A percentile compares a stretch with the other conserved stretches of the same genome.
Evolutionary conservation across 30 jellyfish, hydroid and myxozoan genomes (phyloP).

Genomic region (Hydractinia echinata): DNA sequence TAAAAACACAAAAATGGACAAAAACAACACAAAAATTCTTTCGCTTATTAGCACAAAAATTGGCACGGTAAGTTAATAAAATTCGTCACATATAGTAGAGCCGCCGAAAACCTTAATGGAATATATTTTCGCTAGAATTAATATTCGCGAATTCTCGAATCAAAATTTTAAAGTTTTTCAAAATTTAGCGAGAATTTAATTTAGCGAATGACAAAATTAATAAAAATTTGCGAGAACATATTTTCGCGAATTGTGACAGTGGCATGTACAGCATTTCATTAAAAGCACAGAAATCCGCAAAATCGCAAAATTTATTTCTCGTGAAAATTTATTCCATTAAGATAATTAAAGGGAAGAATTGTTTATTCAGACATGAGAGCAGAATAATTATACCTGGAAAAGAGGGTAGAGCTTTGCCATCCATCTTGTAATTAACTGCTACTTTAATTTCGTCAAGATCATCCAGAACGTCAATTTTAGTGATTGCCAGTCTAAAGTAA

Average conservation of each 20-base stretch:
- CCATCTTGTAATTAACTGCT: constrained; percentile 62
- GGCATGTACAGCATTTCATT: neutral
- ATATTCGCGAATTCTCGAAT: no score
- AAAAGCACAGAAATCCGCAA: neutral
- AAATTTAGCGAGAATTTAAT: no score
- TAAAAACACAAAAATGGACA: neutral
- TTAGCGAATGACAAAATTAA: no score
- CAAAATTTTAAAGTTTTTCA: no score
- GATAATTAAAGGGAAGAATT: neutral
- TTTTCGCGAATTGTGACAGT: neutral
- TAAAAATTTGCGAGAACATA: no score
- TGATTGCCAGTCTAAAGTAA: constrained; percentile 71
- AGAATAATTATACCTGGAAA: constrained; percentile 83
- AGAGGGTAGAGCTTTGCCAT: constrained; percentile 66
- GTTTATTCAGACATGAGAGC: neutral
- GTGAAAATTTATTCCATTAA: neutral
- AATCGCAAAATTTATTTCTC: neutral
- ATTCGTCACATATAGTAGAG: no score
- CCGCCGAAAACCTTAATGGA: no score
- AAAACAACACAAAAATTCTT: neutral
- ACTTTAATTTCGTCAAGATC: constrained; percentile 80
- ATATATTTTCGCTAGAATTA: no score
- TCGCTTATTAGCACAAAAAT: neutral
- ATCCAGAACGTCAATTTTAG: constrained; percentile 95
- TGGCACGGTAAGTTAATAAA: no score